Conservation (phyloP, 2,888 invertebrate species). For the Timema podura region DNA sequence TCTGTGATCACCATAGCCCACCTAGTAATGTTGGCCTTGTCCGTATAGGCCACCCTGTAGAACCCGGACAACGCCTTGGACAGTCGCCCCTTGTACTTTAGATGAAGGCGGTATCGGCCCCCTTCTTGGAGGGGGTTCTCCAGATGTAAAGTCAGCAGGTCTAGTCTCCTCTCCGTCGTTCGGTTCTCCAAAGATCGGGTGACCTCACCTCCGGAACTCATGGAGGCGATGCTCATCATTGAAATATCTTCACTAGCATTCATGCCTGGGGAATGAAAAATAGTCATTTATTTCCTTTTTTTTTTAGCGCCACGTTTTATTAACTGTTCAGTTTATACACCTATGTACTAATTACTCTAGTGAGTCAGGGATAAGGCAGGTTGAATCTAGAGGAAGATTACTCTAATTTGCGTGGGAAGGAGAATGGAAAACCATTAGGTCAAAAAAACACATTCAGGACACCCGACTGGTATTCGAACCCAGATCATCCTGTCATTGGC, state of each 20-base stretch:
- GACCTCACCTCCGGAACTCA: not conserved
- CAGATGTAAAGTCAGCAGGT: conserved; percentile 10
- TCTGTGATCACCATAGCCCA: not conserved
- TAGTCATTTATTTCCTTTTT: too few species aligned
- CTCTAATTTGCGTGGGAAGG: too few species aligned
- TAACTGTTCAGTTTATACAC: too few species aligned
- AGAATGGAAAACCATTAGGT: too few species aligned
- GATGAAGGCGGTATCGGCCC: conserved; percentile 22
- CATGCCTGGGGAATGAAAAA: not conserved
- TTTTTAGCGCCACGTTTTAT: too few species aligned
- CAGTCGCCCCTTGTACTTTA: conserved; percentile 21
- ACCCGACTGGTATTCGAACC: too few species aligned
- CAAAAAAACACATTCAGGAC: too few species aligned
- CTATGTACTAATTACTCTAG: too few species aligned
- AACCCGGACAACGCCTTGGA: not conserved
- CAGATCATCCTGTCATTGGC: too few species aligned
- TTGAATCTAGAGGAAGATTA: too few species aligned
- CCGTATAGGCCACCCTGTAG: not conserved
- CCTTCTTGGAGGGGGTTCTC: conserved; percentile 1
- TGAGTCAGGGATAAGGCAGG: too few species aligned
- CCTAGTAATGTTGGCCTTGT: conserved; percentile 5
- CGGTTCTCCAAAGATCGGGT: not conserved
- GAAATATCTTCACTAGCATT: conserved; percentile 3
- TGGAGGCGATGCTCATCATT: not conserved
- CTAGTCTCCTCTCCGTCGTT: not conserved